A percentile compares a stretch with the other conserved stretches of the same genome.
Evolutionary conservation across 2,797 vertebrate species (phyloP).

Genomic region (Percopsis omiscomaycus): DNA sequence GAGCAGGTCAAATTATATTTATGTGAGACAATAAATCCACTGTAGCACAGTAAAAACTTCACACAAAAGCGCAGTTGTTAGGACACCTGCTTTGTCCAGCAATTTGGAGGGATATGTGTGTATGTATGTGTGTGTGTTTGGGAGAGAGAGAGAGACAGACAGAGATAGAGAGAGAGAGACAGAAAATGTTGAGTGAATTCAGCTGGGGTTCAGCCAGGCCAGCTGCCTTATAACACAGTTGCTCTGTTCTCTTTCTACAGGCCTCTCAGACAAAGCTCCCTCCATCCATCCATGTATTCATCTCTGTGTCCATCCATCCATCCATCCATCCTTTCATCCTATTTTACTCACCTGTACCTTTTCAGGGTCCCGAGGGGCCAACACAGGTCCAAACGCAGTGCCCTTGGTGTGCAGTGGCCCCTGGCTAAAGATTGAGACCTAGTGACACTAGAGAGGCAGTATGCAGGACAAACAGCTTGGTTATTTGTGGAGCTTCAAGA

Average conservation of each 20-base stretch:
- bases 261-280: slow-evolving; percentile 3
- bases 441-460: no score
- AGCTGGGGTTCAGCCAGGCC: slow-evolving; percentile 51
- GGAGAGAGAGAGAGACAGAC: not conserved
- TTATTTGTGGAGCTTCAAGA: not conserved
- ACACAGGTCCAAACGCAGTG: no score
- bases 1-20: no score
- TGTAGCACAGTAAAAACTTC: no score
- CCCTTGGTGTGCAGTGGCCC: no score
- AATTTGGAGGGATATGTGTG: no score
- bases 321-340: not conserved
- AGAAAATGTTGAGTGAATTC: slow-evolving; percentile 13
- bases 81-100: no score
- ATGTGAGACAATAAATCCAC: no score
- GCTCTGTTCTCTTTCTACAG: slow-evolving; percentile 59
- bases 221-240: slow-evolving; percentile 61
- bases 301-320: not conserved
- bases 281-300: not conserved
- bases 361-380: no score
- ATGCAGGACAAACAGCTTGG: not conserved
- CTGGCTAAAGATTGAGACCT: no score
- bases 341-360: no score
- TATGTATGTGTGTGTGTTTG: not conserved
- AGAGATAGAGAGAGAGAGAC: not conserved
- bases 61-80: no score